Evolutionary conservation across 2,888 invertebrate genomes (phyloP), one percentile per base, ranked within the genome.

Genomic region (Dorcus parallelipipedus): DNA sequence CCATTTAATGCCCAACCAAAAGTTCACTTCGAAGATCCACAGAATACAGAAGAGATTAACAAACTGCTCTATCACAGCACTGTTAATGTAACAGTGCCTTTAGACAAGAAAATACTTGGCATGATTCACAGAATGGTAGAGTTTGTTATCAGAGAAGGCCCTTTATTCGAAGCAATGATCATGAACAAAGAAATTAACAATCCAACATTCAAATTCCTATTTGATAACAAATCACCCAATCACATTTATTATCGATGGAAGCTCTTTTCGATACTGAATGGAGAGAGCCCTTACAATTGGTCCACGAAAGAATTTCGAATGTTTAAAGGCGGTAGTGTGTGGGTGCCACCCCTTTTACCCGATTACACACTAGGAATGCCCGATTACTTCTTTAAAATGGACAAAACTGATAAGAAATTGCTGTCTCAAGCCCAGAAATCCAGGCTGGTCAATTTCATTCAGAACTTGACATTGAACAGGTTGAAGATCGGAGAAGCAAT

Each of bases 221-320:
- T 97, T 80, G 97, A 99, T 77, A 97, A 97, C 78, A 92, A 95
- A 80, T 91, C 93, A 69, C 93, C 96, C 0, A 93, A 93, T 8
- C 98, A 98, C 76, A 88, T 94, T 5, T 98, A 98, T 80, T 98
- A 99, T 75, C 84, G 98, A 51, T 99, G 99, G 99, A 96, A 97
- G 77, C 81, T 99, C 52, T 99, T 86, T 80, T 96, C 97, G 0
- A 86, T 99, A 72, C 82, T 98, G 60, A 94, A 97, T 83, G 97
- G 97, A 0, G 97, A 97, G 75, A 86, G 90, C 3, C 89, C 92
- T 9, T 89, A 88, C 69, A 87, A 88, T 71, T 98, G 97, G 97
- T 82, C 84, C 7, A 87, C 87, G 49, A 87, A 91, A 45, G 93
- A 95, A 70, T 98, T 97, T 77, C 83, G 93, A 61, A 98, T 99